A percentile compares a stretch with the other conserved stretches of the same genome.
phyloP scores from a whole-genome alignment of 2,888 invertebrate species.

The Ommatoiulus sabulosus region DNA sequence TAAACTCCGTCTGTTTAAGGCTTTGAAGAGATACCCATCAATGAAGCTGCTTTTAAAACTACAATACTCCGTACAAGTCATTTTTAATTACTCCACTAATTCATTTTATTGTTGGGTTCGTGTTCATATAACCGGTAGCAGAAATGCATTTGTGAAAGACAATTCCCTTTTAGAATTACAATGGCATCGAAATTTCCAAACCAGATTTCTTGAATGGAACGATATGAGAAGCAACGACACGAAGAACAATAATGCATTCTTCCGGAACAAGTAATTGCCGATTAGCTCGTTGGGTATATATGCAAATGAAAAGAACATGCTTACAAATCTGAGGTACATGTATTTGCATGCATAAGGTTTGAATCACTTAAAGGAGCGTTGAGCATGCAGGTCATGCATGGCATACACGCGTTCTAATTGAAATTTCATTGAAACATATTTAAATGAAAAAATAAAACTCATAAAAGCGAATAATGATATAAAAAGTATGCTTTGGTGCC shows the following conservation, averaged over 20 bases:
- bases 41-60: neutral
- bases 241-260: neutral
- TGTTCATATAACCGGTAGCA: neutral
- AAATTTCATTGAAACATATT: neutral
- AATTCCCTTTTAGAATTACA: neutral
- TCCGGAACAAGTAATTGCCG: neutral
- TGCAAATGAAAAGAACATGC: neutral
- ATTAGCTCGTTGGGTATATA: neutral
- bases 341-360: neutral
- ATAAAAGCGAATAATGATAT: too few relatives aligned
- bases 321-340: neutral
- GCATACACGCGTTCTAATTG: neutral
- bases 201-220: neutral
- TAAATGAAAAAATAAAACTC: too few relatives aligned
- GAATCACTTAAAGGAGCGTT: neutral
- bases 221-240: constrained; percentile 6
- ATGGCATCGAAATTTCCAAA: neutral
- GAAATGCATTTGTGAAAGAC: constrained; percentile 8
- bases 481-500: too few relatives aligned
- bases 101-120: neutral
- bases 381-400: neutral
- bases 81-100: neutral
- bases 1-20: too few relatives aligned
- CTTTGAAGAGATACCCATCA: neutral
- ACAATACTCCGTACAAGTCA: constrained; percentile 4